phyloP scores from a whole-genome alignment of 2,113 vertebrate genomes.

The Edolisoma coerulescens region DNA sequence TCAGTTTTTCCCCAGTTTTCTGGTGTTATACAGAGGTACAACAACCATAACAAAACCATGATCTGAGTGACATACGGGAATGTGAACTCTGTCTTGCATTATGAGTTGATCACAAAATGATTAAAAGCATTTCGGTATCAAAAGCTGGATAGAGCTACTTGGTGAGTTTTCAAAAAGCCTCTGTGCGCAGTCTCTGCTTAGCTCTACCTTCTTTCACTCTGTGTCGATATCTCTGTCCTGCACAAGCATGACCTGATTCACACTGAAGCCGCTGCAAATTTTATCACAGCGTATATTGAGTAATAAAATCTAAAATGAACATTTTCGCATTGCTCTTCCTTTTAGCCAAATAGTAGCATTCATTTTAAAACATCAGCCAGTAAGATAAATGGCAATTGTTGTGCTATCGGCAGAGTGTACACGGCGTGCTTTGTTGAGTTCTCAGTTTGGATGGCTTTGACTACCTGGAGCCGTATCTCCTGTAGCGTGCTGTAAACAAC shows the following conservation, averaged over 20 bases:
- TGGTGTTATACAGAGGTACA: not conserved
- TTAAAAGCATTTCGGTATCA: not conserved
- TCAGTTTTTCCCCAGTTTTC: not conserved
- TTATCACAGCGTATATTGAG: not conserved
- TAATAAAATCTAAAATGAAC: not conserved
- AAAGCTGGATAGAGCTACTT: not conserved
- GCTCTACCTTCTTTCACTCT: not conserved
- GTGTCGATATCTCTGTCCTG: not conserved
- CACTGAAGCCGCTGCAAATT: not conserved
- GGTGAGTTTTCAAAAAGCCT: not conserved
- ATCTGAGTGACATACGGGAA: not conserved
- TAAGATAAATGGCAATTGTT: not conserved
- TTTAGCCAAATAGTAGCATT: not conserved
- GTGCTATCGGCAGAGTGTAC: not conserved
- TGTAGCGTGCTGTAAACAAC: not conserved
- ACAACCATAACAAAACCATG: not conserved
- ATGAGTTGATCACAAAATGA: not conserved
- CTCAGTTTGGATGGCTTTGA: not conserved
- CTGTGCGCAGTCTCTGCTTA: not conserved
- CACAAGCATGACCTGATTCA: not conserved
- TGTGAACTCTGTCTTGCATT: not conserved
- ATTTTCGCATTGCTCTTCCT: not conserved
- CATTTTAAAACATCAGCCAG: not conserved
- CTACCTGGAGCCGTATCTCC: not conserved
- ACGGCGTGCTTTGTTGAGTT: not conserved